These are phyloP conservation scores for Masticophis lateralis DNA, from an alignment of 2,797 vertebrate species.

Conservation along the genomic window DNA sequence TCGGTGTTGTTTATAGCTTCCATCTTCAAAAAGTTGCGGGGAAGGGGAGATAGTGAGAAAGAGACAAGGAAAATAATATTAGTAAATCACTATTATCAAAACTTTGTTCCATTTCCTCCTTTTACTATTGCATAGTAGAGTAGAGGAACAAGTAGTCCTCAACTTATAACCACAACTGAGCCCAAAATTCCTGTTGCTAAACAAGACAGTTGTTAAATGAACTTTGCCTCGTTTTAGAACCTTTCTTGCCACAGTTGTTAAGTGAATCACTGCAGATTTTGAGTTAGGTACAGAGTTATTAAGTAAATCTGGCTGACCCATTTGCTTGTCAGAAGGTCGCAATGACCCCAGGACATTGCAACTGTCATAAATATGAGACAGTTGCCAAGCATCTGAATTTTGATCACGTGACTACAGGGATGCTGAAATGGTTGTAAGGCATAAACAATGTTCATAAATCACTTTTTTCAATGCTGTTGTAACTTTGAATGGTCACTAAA, in stretches of 20 bases:
- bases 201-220: background rate
- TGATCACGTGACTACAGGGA: background rate
- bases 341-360: background rate
- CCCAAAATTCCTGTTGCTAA: background rate
- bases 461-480: background rate
- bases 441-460: background rate
- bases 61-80: constrained; percentile 36
- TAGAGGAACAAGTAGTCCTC: background rate
- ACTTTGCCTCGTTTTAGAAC: background rate
- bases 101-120: background rate
- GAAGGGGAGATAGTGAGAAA: constrained; percentile 22
- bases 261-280: background rate
- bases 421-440: background rate
- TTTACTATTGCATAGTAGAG: background rate
- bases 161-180: background rate
- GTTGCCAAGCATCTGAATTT: background rate
- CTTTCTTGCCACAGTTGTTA: background rate
- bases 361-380: background rate
- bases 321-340: background rate
- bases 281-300: background rate
- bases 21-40: constrained; percentile 68
- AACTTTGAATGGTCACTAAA: background rate
- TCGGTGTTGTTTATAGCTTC: constrained; percentile 70
- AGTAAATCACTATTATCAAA: constrained; percentile 20
- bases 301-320: background rate